Evolutionary conservation across 2,797 vertebrate species (phyloP).

Genomic region (Todus mexicanus): DNA sequence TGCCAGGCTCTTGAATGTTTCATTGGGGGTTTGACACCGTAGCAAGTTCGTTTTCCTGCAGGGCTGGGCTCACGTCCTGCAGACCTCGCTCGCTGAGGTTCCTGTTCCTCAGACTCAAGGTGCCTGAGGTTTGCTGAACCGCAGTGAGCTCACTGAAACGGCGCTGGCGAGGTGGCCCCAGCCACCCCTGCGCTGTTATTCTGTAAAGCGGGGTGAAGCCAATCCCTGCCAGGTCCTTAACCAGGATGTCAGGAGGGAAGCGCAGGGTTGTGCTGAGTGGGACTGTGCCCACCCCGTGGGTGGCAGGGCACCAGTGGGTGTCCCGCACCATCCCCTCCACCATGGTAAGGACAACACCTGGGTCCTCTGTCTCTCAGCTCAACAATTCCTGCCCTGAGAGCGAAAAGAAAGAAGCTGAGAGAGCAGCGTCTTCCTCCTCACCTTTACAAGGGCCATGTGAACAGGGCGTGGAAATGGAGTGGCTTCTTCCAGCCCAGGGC

Average conservation of each 20-base stretch:
- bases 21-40: neutral
- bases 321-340: neutral
- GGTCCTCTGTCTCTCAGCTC: neutral
- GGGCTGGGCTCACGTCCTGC: neutral
- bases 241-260: neutral
- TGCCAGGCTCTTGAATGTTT: neutral
- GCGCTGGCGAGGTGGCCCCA: neutral
- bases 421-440: neutral
- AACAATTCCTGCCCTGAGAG: neutral
- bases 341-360: fast-evolving
- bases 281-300: fast-evolving
- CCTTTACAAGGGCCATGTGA: neutral
- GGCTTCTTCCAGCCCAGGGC: neutral
- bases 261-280: fast-evolving
- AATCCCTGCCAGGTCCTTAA: neutral
- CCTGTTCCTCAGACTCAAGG: neutral
- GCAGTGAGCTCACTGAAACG: neutral
- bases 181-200: neutral
- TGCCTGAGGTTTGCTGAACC: neutral
- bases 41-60: neutral
- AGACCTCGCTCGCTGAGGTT: neutral
- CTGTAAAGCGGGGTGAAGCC: neutral
- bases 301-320: neutral
- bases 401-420: neutral
- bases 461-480: neutral